Evolutionary conservation across 2,113 vertebrate species (phyloP).

Genomic region (Sporophila hypoxantha): DNA sequence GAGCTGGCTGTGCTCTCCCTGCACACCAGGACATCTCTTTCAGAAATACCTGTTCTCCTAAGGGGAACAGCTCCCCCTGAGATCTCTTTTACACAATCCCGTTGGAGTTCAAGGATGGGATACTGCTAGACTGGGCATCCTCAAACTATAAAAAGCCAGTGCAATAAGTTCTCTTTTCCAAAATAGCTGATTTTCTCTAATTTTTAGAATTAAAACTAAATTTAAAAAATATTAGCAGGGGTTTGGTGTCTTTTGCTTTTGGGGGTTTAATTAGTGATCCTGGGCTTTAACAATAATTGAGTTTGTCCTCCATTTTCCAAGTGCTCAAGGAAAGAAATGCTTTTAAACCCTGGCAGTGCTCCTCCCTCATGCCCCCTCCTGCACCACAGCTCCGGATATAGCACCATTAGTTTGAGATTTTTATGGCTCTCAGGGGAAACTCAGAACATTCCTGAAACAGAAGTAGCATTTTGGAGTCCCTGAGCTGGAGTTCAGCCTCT

Average conservation of each 20-base stretch:
- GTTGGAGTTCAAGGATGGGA: neutral
- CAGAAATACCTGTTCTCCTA: neutral
- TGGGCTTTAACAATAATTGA: neutral
- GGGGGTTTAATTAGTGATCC: neutral
- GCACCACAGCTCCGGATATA: neutral
- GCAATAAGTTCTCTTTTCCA: neutral
- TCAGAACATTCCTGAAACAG: constrained; percentile 38
- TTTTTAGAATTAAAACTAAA: neutral
- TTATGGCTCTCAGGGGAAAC: constrained; percentile 22
- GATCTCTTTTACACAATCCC: neutral
- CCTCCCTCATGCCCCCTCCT: neutral
- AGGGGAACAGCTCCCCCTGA: too few species aligned
- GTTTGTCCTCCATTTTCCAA: neutral
- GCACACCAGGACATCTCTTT: neutral
- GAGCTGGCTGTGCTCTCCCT: neutral
- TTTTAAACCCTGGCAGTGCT: neutral
- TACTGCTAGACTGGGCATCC: neutral
- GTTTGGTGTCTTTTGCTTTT: neutral
- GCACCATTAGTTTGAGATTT: neutral
- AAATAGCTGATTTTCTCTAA: neutral
- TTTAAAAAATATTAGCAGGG: too few species aligned
- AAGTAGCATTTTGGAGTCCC: constrained; percentile 21
- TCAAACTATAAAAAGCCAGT: neutral
- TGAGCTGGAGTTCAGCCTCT: neutral
- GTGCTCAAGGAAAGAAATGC: neutral